Percentiles rank a stretch among this genome's conserved stretches.
These are phyloP conservation scores for Sphyrna mokarran DNA, from an alignment of 2,113 vertebrate species.

Conservation along the genomic window DNA sequence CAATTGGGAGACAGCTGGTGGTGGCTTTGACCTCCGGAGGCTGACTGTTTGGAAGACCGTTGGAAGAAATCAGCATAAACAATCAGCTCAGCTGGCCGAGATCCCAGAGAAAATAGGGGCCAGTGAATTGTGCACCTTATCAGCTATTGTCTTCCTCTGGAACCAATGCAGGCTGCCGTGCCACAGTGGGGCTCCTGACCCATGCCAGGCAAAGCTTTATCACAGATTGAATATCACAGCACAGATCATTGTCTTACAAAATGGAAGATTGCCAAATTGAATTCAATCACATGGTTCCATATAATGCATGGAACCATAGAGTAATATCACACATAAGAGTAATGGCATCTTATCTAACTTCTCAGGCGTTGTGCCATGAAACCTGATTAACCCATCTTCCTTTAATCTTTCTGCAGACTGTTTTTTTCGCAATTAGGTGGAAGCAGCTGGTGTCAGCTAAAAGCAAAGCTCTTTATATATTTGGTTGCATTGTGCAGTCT, in stretches of 20 bases:
- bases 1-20: too few species aligned
- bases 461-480: neutral
- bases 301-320: neutral
- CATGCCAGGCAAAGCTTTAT: too few species aligned
- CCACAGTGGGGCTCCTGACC: neutral
- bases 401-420: neutral
- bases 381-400: neutral
- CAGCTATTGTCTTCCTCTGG: neutral
- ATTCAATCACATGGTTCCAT: neutral
- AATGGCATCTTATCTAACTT: neutral
- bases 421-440: neutral
- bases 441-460: neutral
- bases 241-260: neutral
- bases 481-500: neutral
- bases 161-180: neutral
- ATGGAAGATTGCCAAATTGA: neutral
- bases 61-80: too few species aligned
- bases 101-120: too few species aligned
- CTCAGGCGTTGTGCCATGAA: neutral
- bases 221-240: too few species aligned
- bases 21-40: too few species aligned
- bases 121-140: too few species aligned
- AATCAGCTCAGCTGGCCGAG: too few species aligned
- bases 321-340: neutral
- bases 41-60: too few species aligned